Evolutionary conservation across 1,140 invertebrate genomes (phyloP).

Genomic region (Pseudomyrmex pallidus): DNA sequence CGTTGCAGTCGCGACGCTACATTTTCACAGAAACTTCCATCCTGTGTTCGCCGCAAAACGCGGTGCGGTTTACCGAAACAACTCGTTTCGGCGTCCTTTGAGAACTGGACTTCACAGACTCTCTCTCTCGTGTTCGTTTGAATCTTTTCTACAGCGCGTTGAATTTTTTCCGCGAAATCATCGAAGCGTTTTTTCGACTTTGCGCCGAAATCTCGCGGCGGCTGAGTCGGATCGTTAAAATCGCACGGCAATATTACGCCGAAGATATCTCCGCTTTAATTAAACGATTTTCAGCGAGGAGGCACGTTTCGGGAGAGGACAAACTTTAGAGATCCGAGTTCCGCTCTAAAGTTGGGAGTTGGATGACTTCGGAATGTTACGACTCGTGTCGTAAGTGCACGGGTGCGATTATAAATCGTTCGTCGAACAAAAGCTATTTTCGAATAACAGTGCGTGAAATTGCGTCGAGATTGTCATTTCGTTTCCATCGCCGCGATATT

Average conservation of each 20-base stretch:
- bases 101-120: neutral
- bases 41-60: neutral
- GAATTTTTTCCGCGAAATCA: slow-evolving; percentile 14
- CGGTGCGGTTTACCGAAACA: slow-evolving; percentile 10
- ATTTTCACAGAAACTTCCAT: neutral
- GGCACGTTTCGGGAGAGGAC: neutral
- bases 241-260: neutral
- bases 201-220: neutral
- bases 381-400: slow-evolving; percentile 27
- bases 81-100: neutral
- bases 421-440: neutral
- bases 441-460: neutral
- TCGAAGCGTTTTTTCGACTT: slow-evolving; percentile 2
- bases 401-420: slow-evolving; percentile 5
- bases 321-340: slow-evolving; percentile 41
- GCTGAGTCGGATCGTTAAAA: slow-evolving; percentile 14
- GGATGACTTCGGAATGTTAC: slow-evolving; percentile 16
- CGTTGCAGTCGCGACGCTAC: neutral
- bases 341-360: slow-evolving; percentile 21
- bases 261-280: slow-evolving; percentile 6
- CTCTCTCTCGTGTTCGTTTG: neutral
- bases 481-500: neutral
- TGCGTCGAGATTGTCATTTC: neutral
- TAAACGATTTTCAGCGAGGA: slow-evolving; percentile 31
- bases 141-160: slow-evolving; percentile 12